Evolutionary conservation across 2,797 vertebrate species (phyloP), one percentile per base, ranked within the genome.

Genomic region (Sebastes melanostomus): DNA sequence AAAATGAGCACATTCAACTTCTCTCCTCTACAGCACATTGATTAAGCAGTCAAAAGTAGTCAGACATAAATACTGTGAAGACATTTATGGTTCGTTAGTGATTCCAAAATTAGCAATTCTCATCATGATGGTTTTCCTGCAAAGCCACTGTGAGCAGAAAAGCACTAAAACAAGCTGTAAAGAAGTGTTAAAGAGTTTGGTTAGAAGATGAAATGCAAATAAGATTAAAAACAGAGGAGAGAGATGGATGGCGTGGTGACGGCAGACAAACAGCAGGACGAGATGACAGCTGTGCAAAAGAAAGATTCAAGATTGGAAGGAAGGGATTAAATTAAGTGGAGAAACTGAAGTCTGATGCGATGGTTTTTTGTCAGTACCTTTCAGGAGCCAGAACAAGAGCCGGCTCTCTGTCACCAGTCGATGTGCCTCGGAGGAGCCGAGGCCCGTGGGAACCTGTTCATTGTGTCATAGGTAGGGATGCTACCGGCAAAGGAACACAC

Each of bases 361-460:
- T n/a, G 54, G 30, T 56, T 70, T 86, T 50, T 50, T 42, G 13
- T 50, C 62, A 61, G 85, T 96, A 96, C 96, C 96, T 96, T 93
- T 92, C 85, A 90, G 91, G 86, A 91, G 89, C 91, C 78, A 85
- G 80, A 88, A 72, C 78, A 55, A 86, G 89, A 88, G 27, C 62
- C 20, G 24, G 89, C 88, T 84, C 86, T 80, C 75, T 77, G 90
- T 96, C 96, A 96, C 96, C 96, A 96, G 94, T 96, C 95, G 63
- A 95, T 94, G 87, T 95, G 91, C 81, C 94, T 93, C 73, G 95
- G 95, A 81, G 93, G 95, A 89, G 94, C 95, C 66, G 94, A 96
- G 90, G 93, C 96, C 72, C 96, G 90, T 4, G 96, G 95, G 86
- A 95, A 96, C 91, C 95, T 95, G 92, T 94, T 96, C 93, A 95